A percentile compares a stretch with the other conserved stretches of the same genome.
Evolutionary conservation across 1,140 invertebrate species (phyloP).

Genomic region (Drosophila bocki): DNA sequence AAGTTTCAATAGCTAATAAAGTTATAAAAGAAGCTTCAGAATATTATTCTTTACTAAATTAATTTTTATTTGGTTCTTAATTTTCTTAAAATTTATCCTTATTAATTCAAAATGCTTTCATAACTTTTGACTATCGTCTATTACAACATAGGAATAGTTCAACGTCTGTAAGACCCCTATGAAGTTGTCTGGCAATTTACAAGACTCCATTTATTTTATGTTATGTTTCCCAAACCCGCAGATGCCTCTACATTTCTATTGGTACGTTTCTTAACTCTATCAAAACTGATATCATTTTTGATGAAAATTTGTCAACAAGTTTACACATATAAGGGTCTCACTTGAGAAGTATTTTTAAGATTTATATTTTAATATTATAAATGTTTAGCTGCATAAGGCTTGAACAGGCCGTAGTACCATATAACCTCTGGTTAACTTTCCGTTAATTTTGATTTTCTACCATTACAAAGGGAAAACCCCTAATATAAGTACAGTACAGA

Average conservation of each 20-base stretch:
- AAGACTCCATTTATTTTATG: neutral
- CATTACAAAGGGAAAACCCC: neutral
- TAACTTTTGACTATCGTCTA: too few species aligned
- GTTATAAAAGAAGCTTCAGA: neutral
- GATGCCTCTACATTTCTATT: neutral
- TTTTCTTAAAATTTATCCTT: too few species aligned
- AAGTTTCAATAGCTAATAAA: neutral
- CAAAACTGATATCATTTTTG: neutral
- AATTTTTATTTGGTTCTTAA: too few species aligned
- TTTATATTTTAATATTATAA: neutral
- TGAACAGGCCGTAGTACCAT: too few species aligned
- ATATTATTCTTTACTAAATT: neutral
- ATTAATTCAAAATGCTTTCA: too few species aligned
- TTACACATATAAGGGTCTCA: too few species aligned
- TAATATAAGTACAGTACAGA: neutral
- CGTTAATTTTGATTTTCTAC: too few species aligned
- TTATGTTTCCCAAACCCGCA: constrained; percentile 1
- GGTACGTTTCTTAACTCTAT: neutral
- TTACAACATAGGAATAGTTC: too few species aligned
- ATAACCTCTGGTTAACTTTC: too few species aligned
- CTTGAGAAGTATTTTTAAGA: neutral
- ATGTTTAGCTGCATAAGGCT: too few species aligned
- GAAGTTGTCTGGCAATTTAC: neutral
- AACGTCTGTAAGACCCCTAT: neutral
- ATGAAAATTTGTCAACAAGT: constrained; percentile 1